A percentile compares a stretch with the other conserved stretches of the same genome.
Evolutionary conservation across 1,140 invertebrate genomes (phyloP).

Genomic region (Campoletis sonorensis): DNA sequence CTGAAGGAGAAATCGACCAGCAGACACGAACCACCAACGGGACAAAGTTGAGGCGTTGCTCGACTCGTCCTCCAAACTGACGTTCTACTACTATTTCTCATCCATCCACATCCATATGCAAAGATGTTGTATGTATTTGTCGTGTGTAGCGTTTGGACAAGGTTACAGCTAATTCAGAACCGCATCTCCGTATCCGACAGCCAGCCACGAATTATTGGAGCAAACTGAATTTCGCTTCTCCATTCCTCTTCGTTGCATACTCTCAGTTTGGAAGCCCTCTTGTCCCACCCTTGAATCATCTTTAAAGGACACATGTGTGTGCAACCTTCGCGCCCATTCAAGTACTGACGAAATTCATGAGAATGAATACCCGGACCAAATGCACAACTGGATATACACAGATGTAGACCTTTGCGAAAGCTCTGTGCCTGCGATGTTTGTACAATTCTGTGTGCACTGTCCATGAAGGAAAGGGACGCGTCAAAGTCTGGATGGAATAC

Average conservation of each 20-base stretch:
- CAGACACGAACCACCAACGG: slow-evolving; percentile 30
- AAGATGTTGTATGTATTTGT: not conserved
- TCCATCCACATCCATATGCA: not conserved
- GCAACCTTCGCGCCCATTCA: not conserved
- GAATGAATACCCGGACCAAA: no score
- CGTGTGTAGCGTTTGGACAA: not conserved
- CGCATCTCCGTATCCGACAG: slow-evolving; percentile 59
- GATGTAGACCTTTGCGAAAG: no score
- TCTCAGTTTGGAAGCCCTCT: not conserved
- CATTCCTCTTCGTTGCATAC: slow-evolving; percentile 31
- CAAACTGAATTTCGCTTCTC: slow-evolving; percentile 46
- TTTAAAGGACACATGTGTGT: not conserved
- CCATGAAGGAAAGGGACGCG: no score
- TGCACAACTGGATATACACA: no score
- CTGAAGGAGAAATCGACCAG: slow-evolving; percentile 23
- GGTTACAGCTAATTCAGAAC: slow-evolving; percentile 63
- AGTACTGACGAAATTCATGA: no score
- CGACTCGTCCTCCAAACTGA: not conserved
- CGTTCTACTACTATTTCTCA: not conserved
- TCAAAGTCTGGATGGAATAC: no score
- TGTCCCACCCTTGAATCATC: not conserved
- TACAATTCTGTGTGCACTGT: no score
- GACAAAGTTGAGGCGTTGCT: slow-evolving; percentile 34
- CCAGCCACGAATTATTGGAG: slow-evolving; percentile 60
- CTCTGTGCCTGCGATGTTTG: no score